Percentiles rank a stretch among this genome's conserved stretches.
These are phyloP conservation scores for Drosophila tristis DNA, from an alignment of 1,140 invertebrate genomes.

Conservation along the genomic window DNA sequence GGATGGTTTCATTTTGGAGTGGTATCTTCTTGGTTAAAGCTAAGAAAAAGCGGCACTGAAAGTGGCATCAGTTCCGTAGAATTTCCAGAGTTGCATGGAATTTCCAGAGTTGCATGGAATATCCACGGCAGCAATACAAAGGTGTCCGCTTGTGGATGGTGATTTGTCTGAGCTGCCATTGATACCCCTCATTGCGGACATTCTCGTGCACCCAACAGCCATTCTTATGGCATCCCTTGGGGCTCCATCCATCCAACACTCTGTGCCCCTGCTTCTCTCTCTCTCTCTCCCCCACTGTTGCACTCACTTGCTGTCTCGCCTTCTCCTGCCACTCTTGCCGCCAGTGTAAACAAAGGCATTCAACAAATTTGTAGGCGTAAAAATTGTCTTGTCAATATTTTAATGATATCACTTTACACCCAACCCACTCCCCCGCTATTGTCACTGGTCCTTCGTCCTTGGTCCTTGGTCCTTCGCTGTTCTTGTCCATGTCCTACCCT, in stretches of 20 bases:
- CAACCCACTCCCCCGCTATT: neutral
- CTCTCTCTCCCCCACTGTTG: neutral
- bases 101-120: too few species aligned
- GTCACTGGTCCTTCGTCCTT: slow-evolving; percentile 16
- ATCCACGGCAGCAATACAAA: too few species aligned
- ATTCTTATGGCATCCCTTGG: too few species aligned
- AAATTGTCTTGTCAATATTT: slow-evolving; percentile 83
- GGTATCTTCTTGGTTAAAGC: too few species aligned
- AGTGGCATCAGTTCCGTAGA: too few species aligned
- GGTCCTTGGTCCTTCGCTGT: slow-evolving; percentile 5
- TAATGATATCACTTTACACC: slow-evolving; percentile 81
- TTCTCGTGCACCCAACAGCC: too few species aligned
- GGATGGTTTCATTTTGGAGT: too few species aligned
- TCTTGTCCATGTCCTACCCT: slow-evolving; percentile 2
- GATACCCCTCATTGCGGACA: too few species aligned
- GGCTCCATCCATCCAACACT: neutral
- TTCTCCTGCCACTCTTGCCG: neutral
- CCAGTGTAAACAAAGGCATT: slow-evolving; percentile 49
- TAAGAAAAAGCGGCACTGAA: too few species aligned
- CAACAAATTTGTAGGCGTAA: slow-evolving; percentile 77
- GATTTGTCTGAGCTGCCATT: too few species aligned
- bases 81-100: too few species aligned
- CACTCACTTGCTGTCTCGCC: neutral
- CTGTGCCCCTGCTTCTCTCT: neutral
- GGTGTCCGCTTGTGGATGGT: too few species aligned